Conservation (phyloP, 2,797 vertebrate species). For the Hirundo rustica region DNA sequence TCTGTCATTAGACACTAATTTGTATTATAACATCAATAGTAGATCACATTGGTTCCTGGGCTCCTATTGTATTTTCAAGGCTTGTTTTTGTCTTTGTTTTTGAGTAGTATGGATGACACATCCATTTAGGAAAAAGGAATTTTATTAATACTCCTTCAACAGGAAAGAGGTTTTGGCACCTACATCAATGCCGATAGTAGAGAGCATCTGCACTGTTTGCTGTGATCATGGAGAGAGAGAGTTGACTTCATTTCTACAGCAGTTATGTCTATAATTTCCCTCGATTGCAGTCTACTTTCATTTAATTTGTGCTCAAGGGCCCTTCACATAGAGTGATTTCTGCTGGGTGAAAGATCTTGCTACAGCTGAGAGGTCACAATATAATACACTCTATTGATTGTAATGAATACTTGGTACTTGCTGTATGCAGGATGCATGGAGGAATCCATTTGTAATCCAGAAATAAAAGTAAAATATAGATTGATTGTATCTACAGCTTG, state of each 20-base stretch:
- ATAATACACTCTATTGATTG: slow-evolving; percentile 56
- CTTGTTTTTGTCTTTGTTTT: slow-evolving; percentile 57
- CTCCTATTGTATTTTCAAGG: slow-evolving; percentile 8
- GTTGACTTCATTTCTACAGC: slow-evolving; percentile 60
- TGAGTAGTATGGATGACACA: slow-evolving; percentile 49
- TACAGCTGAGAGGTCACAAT: slow-evolving; percentile 67
- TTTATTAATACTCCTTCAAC: slow-evolving; percentile 67
- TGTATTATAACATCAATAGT: not conserved
- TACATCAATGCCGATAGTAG: slow-evolving; percentile 40
- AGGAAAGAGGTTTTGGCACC: slow-evolving; percentile 58
- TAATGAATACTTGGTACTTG: slow-evolving; percentile 57
- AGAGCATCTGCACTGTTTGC: slow-evolving; percentile 56
- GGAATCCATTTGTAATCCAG: slow-evolving; percentile 8
- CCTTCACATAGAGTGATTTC: slow-evolving; percentile 71
- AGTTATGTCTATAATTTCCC: slow-evolving; percentile 74
- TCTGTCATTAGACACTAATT: not conserved
- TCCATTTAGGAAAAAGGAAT: slow-evolving; percentile 60
- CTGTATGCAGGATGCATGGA: slow-evolving; percentile 12
- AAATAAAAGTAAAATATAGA: not conserved
- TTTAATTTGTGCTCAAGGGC: slow-evolving; percentile 78
- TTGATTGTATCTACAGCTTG: not conserved
- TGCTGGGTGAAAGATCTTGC: slow-evolving; percentile 70
- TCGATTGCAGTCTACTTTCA: slow-evolving; percentile 72
- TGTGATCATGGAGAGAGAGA: slow-evolving; percentile 59
- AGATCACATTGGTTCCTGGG: not conserved